Base-by-base conservation (phyloP, 2,888 invertebrate species). In the Sisyra terminalis region DNA sequence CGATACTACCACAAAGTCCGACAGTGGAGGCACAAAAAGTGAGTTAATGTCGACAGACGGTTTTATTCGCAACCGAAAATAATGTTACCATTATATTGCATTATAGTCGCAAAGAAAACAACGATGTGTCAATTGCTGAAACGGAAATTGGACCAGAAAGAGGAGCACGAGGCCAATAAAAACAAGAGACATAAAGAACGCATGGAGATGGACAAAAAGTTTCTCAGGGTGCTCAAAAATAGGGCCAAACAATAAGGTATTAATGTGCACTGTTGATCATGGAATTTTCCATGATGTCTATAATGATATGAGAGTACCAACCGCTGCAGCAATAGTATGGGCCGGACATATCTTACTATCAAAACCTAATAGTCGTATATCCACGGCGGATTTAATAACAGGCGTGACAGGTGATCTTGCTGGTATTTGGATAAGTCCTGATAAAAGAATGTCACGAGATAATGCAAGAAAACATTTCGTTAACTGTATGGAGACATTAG, bases 161-260 rank as follows among this genome's bases (percentile, higher is more conserved):
- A 47, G n/a, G 47, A 47, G 24, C 48, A 50, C 13, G 47, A 48
- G 37, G 42, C n/a, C n/a, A 44, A 15, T 11, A 40, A 1, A 48
- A 36, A 40, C 44, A 47, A 46, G 44, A 44, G 46, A 36, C 49
- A 50, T 30, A 45, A 45, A 41, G 48, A 50, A 32, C 39, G 46
- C 29, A 46, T 49, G 47, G 47, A 46, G 24, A 50, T 48, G 46
- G 49, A 50, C 35, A 34, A 40, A 37, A 49, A 45, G 36, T 46
- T 46, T 41, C 43, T 43, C 13, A 34, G 29, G 36, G 39, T 34
- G 16, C 32, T 17, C 11, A 8, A 38, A 15, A 38, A 38, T 6
- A 4, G 16, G 18, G 24, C 16, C 9, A 8, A 38, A 4, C 16
- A 35, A 35, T 35, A n/a, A n/a, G n/a, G n/a, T n/a, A n/a, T n/a